Evolutionary conservation across 2,113 vertebrate species (phyloP).

Genomic region (Arvicanthis niloticus): DNA sequence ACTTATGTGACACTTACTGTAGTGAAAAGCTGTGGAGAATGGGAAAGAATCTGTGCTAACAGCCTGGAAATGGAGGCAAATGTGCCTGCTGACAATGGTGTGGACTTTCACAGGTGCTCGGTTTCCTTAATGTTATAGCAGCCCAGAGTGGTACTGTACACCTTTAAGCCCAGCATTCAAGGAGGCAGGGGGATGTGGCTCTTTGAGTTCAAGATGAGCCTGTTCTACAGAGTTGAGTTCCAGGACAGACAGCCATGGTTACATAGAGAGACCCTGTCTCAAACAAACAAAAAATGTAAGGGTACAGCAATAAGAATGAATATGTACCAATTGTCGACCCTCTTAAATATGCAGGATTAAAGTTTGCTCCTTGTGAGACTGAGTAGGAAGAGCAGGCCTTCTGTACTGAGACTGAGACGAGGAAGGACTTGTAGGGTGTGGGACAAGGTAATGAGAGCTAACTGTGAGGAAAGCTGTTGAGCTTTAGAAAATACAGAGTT

Average conservation of each 20-base stretch:
- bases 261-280: background rate
- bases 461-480: background rate
- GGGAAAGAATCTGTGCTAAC: background rate
- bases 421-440: background rate
- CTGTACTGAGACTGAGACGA: background rate
- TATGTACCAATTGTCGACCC: background rate
- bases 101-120: background rate
- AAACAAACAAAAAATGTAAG: background rate
- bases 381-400: background rate
- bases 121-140: background rate
- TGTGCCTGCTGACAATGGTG: background rate
- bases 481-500: background rate
- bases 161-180: background rate
- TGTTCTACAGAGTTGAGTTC: background rate
- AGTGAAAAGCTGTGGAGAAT: too few relatives aligned
- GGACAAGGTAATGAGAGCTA: background rate
- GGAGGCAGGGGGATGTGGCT: background rate
- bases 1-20: background rate
- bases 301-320: constrained; percentile 23
- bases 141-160: background rate
- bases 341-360: background rate
- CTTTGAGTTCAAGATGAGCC: background rate
- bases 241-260: background rate
- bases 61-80: background rate
- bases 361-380: constrained; percentile 46